These are phyloP conservation scores for Sciurus niger DNA, from an alignment of 2,113 vertebrate species.

Conservation along the genomic window DNA sequence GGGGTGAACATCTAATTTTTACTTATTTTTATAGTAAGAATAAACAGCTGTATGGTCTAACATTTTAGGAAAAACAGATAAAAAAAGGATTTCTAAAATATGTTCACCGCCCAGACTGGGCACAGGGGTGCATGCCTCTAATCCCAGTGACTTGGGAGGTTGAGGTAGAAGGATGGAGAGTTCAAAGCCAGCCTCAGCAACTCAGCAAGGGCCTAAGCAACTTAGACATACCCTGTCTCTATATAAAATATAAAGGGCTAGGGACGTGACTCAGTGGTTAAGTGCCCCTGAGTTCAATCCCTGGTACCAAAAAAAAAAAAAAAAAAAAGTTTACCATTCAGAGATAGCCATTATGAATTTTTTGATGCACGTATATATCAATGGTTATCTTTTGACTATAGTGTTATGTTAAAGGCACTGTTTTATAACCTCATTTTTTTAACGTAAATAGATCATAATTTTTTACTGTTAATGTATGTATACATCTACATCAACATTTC, in stretches of 20 bases:
- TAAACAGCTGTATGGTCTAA: background rate
- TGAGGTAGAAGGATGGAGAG: too few species aligned
- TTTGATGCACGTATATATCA: background rate
- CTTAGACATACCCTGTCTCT: background rate
- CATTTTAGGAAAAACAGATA: constrained; percentile 3
- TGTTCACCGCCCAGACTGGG: background rate
- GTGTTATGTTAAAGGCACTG: background rate
- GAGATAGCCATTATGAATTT: background rate
- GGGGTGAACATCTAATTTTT: background rate
- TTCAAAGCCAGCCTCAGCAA: too few species aligned
- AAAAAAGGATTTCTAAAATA: constrained; percentile 18
- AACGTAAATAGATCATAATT: background rate
- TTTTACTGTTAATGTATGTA: background rate
- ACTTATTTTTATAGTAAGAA: background rate
- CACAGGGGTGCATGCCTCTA: too few species aligned
- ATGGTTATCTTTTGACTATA: constrained; percentile 24
- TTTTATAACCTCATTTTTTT: background rate
- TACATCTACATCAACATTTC: background rate
- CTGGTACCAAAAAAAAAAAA: background rate
- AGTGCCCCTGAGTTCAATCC: too few species aligned
- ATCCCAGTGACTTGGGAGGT: too few species aligned
- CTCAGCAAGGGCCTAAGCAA: too few species aligned
- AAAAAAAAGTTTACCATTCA: background rate
- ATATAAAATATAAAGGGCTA: background rate
- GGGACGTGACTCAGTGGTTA: too few species aligned